Conservation (phyloP, 2,797 vertebrate genomes). For the Crenichthys baileyi region DNA sequence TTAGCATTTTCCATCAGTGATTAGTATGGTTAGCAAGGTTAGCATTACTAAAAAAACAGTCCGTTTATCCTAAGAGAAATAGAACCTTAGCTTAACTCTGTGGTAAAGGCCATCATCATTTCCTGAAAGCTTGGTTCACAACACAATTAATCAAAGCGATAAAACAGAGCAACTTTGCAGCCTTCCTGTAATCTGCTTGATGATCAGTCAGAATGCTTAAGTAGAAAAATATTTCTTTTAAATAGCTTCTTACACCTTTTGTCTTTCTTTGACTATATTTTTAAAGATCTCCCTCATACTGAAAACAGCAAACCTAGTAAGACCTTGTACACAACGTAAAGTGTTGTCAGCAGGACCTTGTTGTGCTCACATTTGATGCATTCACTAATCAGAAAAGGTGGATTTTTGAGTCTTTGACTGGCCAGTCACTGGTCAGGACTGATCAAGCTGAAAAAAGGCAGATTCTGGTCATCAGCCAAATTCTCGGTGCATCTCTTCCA, state of each 20-base stretch:
- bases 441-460: not conserved
- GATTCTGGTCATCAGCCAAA: not conserved
- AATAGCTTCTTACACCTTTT: not conserved
- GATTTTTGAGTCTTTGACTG: not conserved
- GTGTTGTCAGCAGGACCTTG: not conserved
- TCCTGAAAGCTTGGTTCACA: not conserved
- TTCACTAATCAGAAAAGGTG: not conserved
- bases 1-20: not conserved
- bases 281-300: not conserved
- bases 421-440: not conserved
- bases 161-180: not conserved
- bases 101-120: not conserved
- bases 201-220: not conserved
- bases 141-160: not conserved
- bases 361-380: not conserved
- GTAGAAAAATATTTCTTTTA: not conserved
- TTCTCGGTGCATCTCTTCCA: not conserved
- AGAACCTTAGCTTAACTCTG: not conserved
- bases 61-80: not conserved
- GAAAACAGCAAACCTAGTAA: not conserved
- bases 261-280: not conserved
- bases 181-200: not conserved
- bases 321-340: not conserved
- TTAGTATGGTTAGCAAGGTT: not conserved
- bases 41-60: not conserved